These are phyloP conservation scores for Drosophila dives DNA, from an alignment of 2,888 invertebrate genomes.

Conservation along the genomic window DNA sequence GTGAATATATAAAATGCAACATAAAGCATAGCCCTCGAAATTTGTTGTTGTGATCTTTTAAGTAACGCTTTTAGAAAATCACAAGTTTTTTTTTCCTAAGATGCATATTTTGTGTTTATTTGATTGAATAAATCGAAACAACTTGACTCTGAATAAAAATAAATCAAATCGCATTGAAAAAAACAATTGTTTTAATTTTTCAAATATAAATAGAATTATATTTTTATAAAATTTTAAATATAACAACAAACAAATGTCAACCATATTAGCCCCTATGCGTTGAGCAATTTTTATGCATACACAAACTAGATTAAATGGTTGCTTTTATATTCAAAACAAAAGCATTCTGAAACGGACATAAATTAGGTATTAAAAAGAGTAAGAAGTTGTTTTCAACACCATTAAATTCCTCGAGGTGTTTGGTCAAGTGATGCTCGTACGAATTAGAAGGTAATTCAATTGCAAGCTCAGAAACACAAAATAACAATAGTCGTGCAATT, in stretches of 20 bases:
- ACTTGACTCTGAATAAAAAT: not conserved
- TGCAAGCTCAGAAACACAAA: constrained; percentile 4
- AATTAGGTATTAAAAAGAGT: not conserved
- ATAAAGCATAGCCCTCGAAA: not conserved
- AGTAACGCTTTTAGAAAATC: constrained; percentile 23
- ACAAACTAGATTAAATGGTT: not conserved
- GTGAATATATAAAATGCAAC: not conserved
- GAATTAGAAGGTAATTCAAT: constrained; percentile 29
- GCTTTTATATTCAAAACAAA: not conserved
- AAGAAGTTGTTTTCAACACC: no score
- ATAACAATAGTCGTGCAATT: constrained; percentile 13
- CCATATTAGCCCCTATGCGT: not conserved
- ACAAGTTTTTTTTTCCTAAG: not conserved
- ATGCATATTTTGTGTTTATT: not conserved
- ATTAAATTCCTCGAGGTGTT: not conserved
- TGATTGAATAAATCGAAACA: not conserved
- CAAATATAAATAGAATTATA: not conserved
- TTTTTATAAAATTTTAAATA: not conserved
- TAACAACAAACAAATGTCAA: not conserved
- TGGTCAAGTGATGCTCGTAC: not conserved
- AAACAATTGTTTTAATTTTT: not conserved
- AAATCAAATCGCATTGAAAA: not conserved
- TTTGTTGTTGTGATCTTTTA: constrained; percentile 18
- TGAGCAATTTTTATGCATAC: not conserved
- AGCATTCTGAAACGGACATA: not conserved